Conservation (phyloP, 2,888 invertebrate genomes). For the Anticlea derivata region DNA sequence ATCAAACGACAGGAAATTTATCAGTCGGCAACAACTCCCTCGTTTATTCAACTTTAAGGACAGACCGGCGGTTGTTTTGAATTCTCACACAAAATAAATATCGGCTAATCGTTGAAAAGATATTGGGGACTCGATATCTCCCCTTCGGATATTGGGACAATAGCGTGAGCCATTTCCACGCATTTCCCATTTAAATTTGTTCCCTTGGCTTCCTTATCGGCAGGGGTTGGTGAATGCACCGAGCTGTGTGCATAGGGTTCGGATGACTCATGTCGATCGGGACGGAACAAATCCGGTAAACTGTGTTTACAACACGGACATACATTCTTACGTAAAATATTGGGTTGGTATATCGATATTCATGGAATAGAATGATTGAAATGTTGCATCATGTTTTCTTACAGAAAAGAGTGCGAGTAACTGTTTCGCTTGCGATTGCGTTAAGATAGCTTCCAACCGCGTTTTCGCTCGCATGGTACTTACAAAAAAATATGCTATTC, state of each 20-base stretch:
- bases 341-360: background rate
- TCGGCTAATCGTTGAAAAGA: constrained; percentile 67
- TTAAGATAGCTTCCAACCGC: no score
- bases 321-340: background rate
- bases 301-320: constrained; percentile 5
- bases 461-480: no score
- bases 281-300: constrained; percentile 28
- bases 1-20: constrained; percentile 29
- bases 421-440: no score
- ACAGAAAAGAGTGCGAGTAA: no score
- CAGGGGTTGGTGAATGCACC: constrained; percentile 50
- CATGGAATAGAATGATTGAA: no score
- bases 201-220: constrained; percentile 73
- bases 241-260: constrained; percentile 43
- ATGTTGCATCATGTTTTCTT: no score
- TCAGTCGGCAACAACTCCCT: constrained; percentile 36
- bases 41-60: constrained; percentile 42
- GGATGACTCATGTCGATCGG: constrained; percentile 49
- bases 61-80: constrained; percentile 60
- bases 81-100: constrained; percentile 73
- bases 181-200: constrained; percentile 78
- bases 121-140: constrained; percentile 67
- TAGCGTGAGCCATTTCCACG: constrained; percentile 78
- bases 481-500: no score
- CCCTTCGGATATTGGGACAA: constrained; percentile 72